Conservation (phyloP, 2,888 invertebrate species). For the Mycalesis mineus region DNA sequence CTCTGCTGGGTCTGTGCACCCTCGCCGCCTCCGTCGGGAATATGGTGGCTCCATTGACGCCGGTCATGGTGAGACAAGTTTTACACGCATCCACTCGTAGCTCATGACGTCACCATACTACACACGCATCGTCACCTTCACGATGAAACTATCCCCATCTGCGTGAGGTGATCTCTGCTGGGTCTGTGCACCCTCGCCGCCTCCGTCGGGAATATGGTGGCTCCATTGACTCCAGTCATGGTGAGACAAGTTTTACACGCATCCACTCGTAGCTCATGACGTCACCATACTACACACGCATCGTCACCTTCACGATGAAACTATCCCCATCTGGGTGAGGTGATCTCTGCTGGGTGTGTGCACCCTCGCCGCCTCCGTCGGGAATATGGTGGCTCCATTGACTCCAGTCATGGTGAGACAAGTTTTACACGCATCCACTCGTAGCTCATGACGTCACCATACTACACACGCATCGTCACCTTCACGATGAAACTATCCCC, state of each 20-base stretch:
- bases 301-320: constrained; percentile 81
- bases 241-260: not conserved
- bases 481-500: constrained; percentile 81
- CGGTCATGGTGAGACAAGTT: constrained; percentile 36
- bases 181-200: constrained; percentile 80
- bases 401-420: constrained; percentile 57
- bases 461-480: constrained; percentile 69
- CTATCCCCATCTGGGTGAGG: constrained; percentile 80
- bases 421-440: not conserved
- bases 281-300: constrained; percentile 61
- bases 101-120: constrained; percentile 31
- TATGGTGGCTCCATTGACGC: constrained; percentile 81
- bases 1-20: constrained; percentile 78
- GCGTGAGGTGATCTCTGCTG: constrained; percentile 79
- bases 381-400: constrained; percentile 81
- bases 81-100: too few relatives aligned
- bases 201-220: constrained; percentile 79
- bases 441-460: not conserved
- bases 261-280: too few relatives aligned
- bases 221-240: constrained; percentile 78
- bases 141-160: constrained; percentile 82
- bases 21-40: constrained; percentile 79
- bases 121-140: constrained; percentile 79
- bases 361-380: constrained; percentile 78
- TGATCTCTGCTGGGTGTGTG: constrained; percentile 80